Evolutionary conservation across 2,888 invertebrate genomes (phyloP).

Genomic region (Brenthis hecate): DNA sequence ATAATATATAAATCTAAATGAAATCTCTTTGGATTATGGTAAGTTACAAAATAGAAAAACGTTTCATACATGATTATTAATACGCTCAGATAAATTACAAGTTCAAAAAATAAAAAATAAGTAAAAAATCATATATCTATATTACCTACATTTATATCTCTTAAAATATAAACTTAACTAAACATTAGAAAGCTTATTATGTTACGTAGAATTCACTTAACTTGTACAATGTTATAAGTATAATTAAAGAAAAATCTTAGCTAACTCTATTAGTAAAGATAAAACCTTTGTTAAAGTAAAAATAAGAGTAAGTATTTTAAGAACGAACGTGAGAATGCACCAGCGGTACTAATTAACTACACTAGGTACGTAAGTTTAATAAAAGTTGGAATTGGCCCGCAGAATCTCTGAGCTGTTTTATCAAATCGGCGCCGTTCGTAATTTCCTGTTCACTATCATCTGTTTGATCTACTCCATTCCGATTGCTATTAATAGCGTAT

Average conservation of each 20-base stretch:
- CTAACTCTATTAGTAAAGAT: not conserved
- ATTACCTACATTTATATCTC: no score
- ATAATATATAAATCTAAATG: not conserved
- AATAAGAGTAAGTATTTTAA: constrained; percentile 34
- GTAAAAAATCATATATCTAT: no score
- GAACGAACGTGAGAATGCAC: constrained; percentile 44
- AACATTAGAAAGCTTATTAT: no score
- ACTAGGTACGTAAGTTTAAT: constrained; percentile 39
- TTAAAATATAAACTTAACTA: no score
- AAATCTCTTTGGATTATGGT: not conserved
- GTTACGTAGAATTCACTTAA: no score
- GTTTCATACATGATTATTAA: no score
- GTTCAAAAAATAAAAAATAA: no score
- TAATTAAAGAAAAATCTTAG: not conserved
- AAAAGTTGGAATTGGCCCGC: constrained; percentile 41
- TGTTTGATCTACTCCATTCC: constrained; percentile 39
- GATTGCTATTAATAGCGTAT: constrained; percentile 37
- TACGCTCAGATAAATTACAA: no score
- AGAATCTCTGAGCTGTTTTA: constrained; percentile 31
- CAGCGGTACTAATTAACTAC: constrained; percentile 46
- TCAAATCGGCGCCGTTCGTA: constrained; percentile 28
- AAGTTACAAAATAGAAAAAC: no score
- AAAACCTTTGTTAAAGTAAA: constrained; percentile 1
- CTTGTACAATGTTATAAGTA: no score
- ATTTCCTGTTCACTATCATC: constrained; percentile 42